Conservation (phyloP, 2,113 vertebrate genomes). For the Clarias magur region DNA sequence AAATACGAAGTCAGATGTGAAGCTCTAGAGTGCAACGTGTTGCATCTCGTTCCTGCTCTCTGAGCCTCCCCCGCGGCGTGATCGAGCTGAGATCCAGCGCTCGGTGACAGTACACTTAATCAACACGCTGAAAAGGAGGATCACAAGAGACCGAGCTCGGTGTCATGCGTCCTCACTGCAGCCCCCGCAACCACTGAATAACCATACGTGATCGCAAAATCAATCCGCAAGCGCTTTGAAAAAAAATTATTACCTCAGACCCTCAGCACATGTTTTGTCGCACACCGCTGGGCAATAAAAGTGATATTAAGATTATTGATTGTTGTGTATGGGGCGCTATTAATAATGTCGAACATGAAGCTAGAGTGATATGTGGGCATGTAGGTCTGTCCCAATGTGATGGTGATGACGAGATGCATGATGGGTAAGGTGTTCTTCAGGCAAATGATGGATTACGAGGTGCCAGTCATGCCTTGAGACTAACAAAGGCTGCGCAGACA, state of each 20-base stretch:
- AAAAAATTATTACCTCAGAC: conserved; percentile 51
- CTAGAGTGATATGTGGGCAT: conserved; percentile 40
- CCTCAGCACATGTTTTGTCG: conserved; percentile 56
- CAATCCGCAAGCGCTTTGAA: conserved; percentile 49
- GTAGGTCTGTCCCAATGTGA: conserved; percentile 25
- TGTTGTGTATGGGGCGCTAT: conserved; percentile 46
- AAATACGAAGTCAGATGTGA: conserved; percentile 26
- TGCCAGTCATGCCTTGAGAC: conserved; percentile 16
- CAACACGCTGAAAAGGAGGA: conserved; percentile 50
- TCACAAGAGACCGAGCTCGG: conserved; percentile 47
- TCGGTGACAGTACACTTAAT: conserved; percentile 56
- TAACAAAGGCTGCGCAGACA: conserved; percentile 9
- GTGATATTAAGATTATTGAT: conserved; percentile 61
- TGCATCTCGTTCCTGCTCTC: conserved; percentile 21
- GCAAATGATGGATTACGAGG: conserved; percentile 37
- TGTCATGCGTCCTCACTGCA: conserved; percentile 37
- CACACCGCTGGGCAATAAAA: conserved; percentile 54
- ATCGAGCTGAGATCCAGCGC: conserved; percentile 54
- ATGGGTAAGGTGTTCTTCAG: conserved; percentile 41
- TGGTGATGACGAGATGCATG: conserved; percentile 38
- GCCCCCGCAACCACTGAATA: conserved; percentile 42
- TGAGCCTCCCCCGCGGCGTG: conserved; percentile 46
- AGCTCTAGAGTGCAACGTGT: neutral
- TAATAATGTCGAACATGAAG: conserved; percentile 55
- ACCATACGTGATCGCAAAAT: conserved; percentile 48